phyloP scores from a whole-genome alignment of 1,140 invertebrate species.

The Heliconius nattereri region DNA sequence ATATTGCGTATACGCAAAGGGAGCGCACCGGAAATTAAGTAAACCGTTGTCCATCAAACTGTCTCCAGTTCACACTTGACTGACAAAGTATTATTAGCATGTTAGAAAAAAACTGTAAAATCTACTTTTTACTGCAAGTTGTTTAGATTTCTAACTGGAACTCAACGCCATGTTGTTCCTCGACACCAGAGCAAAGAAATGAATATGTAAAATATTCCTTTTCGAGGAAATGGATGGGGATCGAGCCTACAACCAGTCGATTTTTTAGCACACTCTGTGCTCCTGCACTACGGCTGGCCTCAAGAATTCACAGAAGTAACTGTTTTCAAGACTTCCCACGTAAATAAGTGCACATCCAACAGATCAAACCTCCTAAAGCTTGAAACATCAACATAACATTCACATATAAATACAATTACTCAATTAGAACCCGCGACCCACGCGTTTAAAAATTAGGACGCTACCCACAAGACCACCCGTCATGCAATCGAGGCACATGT shows the following conservation, averaged over 20 bases:
- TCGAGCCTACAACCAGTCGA: too few relatives aligned
- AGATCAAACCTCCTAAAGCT: neutral
- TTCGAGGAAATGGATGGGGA: too few relatives aligned
- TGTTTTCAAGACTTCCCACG: too few relatives aligned
- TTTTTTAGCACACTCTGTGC: too few relatives aligned
- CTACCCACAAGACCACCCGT: constrained; percentile 5
- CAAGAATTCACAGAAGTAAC: too few relatives aligned
- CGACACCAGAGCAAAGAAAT: too few relatives aligned
- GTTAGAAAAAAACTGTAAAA: neutral
- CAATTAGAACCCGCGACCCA: constrained; percentile 4
- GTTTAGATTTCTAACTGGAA: neutral
- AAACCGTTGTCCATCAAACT: constrained; percentile 11
- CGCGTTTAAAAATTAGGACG: neutral
- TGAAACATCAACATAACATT: neutral
- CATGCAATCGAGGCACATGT: neutral
- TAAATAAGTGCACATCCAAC: too few relatives aligned
- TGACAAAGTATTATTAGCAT: neutral
- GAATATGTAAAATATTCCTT: too few relatives aligned
- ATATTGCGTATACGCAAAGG: neutral
- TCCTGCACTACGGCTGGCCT: too few relatives aligned
- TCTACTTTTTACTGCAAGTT: neutral
- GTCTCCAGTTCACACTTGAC: neutral
- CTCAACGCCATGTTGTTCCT: too few relatives aligned
- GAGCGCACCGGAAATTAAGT: constrained; percentile 3
- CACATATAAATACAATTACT: constrained; percentile 8